phyloP scores from a whole-genome alignment of 2,113 vertebrate species.

The Vimba vimba region DNA sequence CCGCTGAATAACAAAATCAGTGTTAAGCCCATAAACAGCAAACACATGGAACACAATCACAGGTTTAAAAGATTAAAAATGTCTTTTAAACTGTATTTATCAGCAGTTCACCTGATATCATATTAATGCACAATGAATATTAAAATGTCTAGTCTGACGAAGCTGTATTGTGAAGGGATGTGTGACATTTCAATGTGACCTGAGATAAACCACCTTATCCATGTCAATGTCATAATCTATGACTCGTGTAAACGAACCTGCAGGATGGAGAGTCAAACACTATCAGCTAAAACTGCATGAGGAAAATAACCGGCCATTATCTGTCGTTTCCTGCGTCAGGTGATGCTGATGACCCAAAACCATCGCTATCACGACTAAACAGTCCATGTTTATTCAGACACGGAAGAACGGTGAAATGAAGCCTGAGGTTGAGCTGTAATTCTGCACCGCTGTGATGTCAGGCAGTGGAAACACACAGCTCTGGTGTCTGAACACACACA shows the following conservation, averaged over 20 bases:
- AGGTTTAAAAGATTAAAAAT: background rate
- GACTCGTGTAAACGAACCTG: background rate
- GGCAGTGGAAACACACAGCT: background rate
- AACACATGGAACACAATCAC: background rate
- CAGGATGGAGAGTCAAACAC: background rate
- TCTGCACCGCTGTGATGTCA: slow-evolving; percentile 11
- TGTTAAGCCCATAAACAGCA: background rate
- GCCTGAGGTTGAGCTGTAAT: background rate
- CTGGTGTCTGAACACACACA: background rate
- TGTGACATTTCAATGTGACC: background rate
- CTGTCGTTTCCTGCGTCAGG: no score
- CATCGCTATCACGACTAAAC: background rate
- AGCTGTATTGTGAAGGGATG: background rate
- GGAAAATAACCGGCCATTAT: background rate
- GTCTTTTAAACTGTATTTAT: background rate
- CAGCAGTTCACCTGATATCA: background rate
- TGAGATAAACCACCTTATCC: background rate
- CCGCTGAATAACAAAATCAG: background rate
- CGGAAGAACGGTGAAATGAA: background rate
- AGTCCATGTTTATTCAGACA: background rate
- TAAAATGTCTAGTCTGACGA: background rate
- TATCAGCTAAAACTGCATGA: background rate
- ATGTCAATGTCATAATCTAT: background rate
- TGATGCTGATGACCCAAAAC: background rate
- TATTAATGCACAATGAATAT: background rate